Evolutionary conservation across 2,113 vertebrate genomes (phyloP).

Genomic region (Benitochromis conjunctus): DNA sequence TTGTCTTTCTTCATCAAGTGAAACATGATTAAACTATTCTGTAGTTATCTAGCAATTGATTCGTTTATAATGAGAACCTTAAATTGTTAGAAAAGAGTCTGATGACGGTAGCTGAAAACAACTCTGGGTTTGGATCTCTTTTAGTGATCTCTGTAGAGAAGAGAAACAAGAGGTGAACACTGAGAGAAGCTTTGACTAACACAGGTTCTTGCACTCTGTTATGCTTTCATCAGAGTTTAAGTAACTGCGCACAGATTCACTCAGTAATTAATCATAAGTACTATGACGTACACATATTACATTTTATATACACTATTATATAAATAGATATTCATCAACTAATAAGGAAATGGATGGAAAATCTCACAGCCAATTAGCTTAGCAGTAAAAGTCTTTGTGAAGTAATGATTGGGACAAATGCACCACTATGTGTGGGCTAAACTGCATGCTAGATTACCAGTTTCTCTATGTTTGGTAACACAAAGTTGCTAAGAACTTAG

Average conservation of each 20-base stretch:
- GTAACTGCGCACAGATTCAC: no score
- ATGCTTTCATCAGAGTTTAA: background rate
- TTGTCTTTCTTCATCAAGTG: constrained; percentile 92
- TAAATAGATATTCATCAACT: no score
- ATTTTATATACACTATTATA: no score
- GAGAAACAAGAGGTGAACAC: background rate
- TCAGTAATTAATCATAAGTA: background rate
- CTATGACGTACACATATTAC: background rate
- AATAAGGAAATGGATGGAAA: no score
- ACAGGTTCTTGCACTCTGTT: no score
- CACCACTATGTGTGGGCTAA: no score
- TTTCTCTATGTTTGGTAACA: no score
- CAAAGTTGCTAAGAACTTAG: no score
- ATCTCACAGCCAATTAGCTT: background rate
- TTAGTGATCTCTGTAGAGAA: background rate
- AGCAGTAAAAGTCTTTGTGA: no score
- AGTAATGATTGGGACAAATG: no score
- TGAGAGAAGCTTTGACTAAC: background rate
- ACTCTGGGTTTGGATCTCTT: background rate
- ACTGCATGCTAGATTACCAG: no score
- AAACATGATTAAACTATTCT: constrained; percentile 73
- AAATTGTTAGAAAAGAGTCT: background rate
- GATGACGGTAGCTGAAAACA: background rate
- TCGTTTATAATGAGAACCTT: background rate
- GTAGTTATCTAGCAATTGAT: background rate